Evolutionary conservation across 2,797 vertebrate species (phyloP), one percentile per base, ranked within the genome.

Genomic region (Dicrostonyx torquatus): DNA sequence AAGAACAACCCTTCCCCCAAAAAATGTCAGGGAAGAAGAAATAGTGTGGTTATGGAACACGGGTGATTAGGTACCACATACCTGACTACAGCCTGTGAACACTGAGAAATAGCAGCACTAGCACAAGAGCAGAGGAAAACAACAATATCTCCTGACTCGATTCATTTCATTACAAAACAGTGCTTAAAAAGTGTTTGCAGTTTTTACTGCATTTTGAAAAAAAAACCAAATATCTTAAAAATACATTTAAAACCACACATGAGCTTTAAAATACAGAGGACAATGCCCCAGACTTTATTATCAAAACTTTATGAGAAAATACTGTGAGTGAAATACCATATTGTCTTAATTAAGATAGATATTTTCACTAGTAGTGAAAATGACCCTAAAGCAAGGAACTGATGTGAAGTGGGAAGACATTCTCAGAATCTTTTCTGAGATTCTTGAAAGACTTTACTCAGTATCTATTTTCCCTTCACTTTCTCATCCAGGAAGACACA

Each of bases 1-100:
- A 92, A 98, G 68, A 40, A 82, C 92, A 96, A 64, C 20, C 24
- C 24, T 95, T 84, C 76, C 66, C 12, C 10, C 8, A 3, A 60
- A 97, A 97, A 37, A 92, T 89, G 0, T 14, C 13, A 85, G 12
- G 1, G 40, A 96, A 45, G 13, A 48, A 29, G 22, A 64, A 53
- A 18, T 43, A 97, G 91, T 34, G 94, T 5, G 9, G 9, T 55
- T 89, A 90, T 62, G 66, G 40, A 77, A 93, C 55, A 62, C 9
- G 77, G 94, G 15, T 7, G 31, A 88, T 13, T 66, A 96, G 2
- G 2, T 22, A 6, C 53, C 24, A 53, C 2, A 72, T 0, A 50
- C 5, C 70, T 50, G 82, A n/a, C 24, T 37, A 6, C 0, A 29
- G 29, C 22, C 10, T 5, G 31, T 29, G 48, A 1, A 29, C 6